Base-by-base conservation (phyloP, 1,140 invertebrate genomes). In the Diorhabda sublineata region DNA sequence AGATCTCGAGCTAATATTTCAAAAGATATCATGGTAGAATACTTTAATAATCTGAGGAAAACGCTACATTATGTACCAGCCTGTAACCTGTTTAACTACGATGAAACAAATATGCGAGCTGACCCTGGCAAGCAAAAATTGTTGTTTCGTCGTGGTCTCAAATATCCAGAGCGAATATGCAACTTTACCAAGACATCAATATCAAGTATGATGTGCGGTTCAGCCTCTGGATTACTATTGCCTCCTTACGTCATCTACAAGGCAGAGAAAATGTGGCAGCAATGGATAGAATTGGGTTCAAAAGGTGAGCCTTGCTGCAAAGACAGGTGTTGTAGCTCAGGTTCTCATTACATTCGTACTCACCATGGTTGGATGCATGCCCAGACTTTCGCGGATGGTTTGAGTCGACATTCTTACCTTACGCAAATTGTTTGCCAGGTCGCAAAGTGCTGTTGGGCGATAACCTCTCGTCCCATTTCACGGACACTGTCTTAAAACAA, bases 151-250 rank as follows among this genome's bases (percentile, higher is more conserved):
- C 74, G 75, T 66, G 79, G 78, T 8, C 62, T 62, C 9, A 81
- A 80, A 71, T 77, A 82, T 69, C 77, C 78, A 3, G 76, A 81
- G 70, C 69, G 70, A 44, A 70, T 80, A 6, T 45, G 73, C 4
- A 79, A 80, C 68, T 73, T 47, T 43, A 72, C 73, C 4, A 81
- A 80, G 64, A 66, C 75, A 9, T 45, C 64, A 11, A 26, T 26
- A 26, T 26, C 26, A 26, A 26, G 0, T 26, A 26, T 26, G 26
- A 26, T 26, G 26, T 26, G 3, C 71, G 59, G 42, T 67, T 42
- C 59, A 79, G 69, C 77, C 78, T 26, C 1, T 26, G 26, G 26
- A 26, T 26, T 26, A 26, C 26, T 26, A 26, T 26, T 26, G 26
- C 26, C 26, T 26, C 26, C 26, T 26, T 26, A 26, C 26, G 26